Evolutionary conservation across 2,888 invertebrate genomes (phyloP), one percentile per base, ranked within the genome.

Genomic region (Dichetophora obliterata): DNA sequence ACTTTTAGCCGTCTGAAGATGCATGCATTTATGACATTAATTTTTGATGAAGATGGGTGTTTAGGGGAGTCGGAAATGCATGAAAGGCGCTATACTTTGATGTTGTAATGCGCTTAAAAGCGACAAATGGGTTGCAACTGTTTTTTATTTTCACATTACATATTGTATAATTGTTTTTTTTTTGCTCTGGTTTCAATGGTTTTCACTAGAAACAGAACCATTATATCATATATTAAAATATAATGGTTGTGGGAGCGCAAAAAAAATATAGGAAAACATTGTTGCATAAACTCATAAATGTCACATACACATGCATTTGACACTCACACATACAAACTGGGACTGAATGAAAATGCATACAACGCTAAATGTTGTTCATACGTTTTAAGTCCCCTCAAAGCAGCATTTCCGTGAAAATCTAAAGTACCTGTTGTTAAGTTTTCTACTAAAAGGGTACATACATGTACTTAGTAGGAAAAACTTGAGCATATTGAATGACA

Each of bases 1-100:
- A 76, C 70, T 6, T 22, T 14, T 27, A 68, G 11, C 14, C 22
- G 74, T 74, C 74, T 74, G 70, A 69, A 79, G 79, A 78, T 77
- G 80, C 80, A 79, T 80, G 80, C 71, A 80, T 77, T 80, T 79
- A 80, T 79, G 80, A 78, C 79, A 79, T 80, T 79, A 80, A 77
- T 63, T 63, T 63, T 14, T 31, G 61, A 34, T 63, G 31, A 74
- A n/a, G 27, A 16, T 48, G 68, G 68, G 0, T 59, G 24, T 43
- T 11, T 43, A 43, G 11, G 11, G 1, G 1, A 14, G 43, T 43
- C 14, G 5, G 8, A 43, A 43, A 43, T 11, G 11, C 14, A 43
- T 3, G 43, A 14, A 11, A 43, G 43, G 11, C 43, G 3, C 14
- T 14, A 43, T 43, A 43, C 11, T 43, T 43, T 43, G 43, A 43